Conservation (phyloP, 1,140 invertebrate species). For the Drosophila funebris region DNA sequence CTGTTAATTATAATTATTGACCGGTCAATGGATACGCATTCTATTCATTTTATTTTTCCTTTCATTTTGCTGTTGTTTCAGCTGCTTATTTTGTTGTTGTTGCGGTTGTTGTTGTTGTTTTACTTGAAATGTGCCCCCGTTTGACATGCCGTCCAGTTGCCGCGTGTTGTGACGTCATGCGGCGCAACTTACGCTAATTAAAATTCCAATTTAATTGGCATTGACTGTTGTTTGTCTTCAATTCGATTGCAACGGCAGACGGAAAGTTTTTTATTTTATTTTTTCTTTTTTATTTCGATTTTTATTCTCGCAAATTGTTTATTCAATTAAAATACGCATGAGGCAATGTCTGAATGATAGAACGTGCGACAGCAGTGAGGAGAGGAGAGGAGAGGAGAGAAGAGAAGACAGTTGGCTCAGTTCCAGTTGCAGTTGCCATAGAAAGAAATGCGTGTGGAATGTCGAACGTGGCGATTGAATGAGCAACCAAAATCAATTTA, state of each 20-base stretch:
- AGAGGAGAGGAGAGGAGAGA: not conserved
- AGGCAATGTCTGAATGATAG: conserved; percentile 47
- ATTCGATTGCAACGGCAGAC: conserved; percentile 54
- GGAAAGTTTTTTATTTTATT: conserved; percentile 12
- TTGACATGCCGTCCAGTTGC: conserved; percentile 5
- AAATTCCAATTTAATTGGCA: conserved; percentile 81
- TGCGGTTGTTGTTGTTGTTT: too few relatives aligned
- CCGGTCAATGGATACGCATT: not conserved
- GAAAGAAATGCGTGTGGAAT: conserved; percentile 40
- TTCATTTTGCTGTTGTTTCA: not conserved
- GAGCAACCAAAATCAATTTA: conserved; percentile 74
- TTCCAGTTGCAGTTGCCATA: conserved; percentile 32
- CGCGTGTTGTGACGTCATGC: conserved; percentile 57
- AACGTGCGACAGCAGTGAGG: not conserved
- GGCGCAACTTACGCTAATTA: conserved; percentile 75
- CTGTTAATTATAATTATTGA: conserved; percentile 2
- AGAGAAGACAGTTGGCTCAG: conserved; percentile 9
- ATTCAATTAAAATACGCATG: conserved; percentile 77
- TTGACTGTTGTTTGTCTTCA: conserved; percentile 77
- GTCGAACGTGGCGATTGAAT: conserved; percentile 58
- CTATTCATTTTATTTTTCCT: not conserved
- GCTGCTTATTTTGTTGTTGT: not conserved
- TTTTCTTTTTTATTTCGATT: conserved; percentile 12
- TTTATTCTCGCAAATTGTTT: conserved; percentile 57
- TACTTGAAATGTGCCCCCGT: not conserved